Evolutionary conservation across 2,113 vertebrate genomes (phyloP), one percentile per base, ranked within the genome.

Genomic region (Melospiza melodia): DNA sequence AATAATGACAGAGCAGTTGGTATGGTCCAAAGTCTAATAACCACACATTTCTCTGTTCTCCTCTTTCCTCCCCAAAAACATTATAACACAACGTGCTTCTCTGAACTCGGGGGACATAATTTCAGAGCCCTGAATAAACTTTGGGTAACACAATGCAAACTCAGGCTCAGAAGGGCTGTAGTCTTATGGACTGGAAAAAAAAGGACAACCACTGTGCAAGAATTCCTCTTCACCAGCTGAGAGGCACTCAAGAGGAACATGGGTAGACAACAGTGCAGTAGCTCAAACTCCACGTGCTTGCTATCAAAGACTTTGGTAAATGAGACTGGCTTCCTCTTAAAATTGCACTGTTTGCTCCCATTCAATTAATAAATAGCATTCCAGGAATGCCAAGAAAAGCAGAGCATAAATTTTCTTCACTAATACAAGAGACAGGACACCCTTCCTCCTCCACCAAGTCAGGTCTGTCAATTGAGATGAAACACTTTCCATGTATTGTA

Each of bases 91-190:
- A 41, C 11, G 11, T 7, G 12, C 27, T 82, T 31, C 49, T 55
- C 30, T 4, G 2, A 81, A 87, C 24, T 33, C 1, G 0, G 20
- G 3, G 6, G n/a, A 9, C 11, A 39, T 39, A 17, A 74, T 73
- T 86, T 80, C 17, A 19, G 7, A 84, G 15, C 6, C 35, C 55
- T 43, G 69, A 65, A 49, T 17, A n/a, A 89, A 69, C 15, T 41
- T 20, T n/a, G 72, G 20, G 43, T 4, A 90, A 54, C 14, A 43
- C 4, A 7, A 1, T 19, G 6, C 55, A 66, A 83, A 80, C 8
- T 28, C 17, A 62, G 35, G 23, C 27, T 85, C 43, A 33, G 68
- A 59, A 71, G 52, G 71, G 48, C 15, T 54, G 8, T 12, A 27
- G 11, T 30, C 46, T 51, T 43, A n/a, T 6, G 14, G 39, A 71